Percentiles rank a stretch among this genome's conserved stretches.
These are phyloP conservation scores for Echinops telfairi DNA, from an alignment of 2,113 vertebrate species.

Conservation along the genomic window DNA sequence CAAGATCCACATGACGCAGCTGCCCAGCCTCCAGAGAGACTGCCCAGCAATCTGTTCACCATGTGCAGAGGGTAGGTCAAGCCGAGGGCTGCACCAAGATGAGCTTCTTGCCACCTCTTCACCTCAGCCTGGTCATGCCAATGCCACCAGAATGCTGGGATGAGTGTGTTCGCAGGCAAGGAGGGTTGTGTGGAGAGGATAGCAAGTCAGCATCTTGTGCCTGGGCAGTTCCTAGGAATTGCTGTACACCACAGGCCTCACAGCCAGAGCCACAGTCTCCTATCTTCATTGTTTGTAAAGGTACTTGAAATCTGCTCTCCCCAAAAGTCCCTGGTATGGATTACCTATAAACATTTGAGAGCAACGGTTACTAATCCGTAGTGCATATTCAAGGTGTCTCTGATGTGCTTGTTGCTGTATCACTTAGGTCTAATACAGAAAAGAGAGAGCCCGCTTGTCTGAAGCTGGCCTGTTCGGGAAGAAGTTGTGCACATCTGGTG, in stretches of 20 bases:
- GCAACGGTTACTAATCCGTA: neutral
- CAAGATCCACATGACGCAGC: neutral
- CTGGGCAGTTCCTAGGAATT: neutral
- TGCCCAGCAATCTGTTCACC: neutral
- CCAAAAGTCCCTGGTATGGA: neutral
- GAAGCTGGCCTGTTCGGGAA: neutral
- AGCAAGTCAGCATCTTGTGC: neutral
- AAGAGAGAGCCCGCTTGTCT: neutral
- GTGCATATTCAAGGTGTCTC: neutral
- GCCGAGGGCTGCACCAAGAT: neutral
- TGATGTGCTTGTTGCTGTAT: neutral
- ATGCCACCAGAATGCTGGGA: neutral
- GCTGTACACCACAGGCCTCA: neutral
- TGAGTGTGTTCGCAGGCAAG: neutral
- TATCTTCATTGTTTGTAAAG: neutral
- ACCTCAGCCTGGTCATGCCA: neutral
- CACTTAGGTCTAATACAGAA: neutral
- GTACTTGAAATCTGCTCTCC: neutral
- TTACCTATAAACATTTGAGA: neutral
- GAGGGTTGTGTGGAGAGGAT: neutral
- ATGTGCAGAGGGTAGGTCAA: neutral
- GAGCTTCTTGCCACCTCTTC: neutral
- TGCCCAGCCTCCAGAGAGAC: neutral
- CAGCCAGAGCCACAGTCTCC: no score
- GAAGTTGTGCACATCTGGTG: neutral